phyloP scores from a whole-genome alignment of 2,888 invertebrate species.

The Temnothorax rugatulus region DNA sequence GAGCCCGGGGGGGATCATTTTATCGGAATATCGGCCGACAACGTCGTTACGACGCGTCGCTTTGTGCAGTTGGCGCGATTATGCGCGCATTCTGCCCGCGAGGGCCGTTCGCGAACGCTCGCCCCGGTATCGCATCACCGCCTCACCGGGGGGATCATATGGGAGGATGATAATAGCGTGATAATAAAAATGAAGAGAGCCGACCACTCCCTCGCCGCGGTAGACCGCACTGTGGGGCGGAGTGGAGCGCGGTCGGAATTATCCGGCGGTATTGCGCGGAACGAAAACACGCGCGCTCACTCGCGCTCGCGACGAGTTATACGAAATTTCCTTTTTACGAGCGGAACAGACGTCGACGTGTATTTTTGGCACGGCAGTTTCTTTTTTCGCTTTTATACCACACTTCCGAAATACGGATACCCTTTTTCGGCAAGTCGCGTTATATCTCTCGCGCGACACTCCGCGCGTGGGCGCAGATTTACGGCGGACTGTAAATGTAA shows the following conservation, averaged over 20 bases:
- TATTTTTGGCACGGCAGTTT: neutral
- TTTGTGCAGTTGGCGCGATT: conserved; percentile 72
- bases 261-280: conserved; percentile 1
- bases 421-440: conserved; percentile 18
- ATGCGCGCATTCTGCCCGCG: conserved; percentile 64
- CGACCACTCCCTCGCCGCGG: neutral
- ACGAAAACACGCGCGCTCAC: neutral
- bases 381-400: neutral
- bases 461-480: conserved; percentile 33
- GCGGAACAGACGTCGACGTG: conserved; percentile 28
- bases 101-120: conserved; percentile 57
- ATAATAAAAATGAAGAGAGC: conserved; percentile 69
- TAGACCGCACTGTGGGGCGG: neutral
- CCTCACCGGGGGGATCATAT: conserved; percentile 31
- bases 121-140: conserved; percentile 55
- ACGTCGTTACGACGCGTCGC: conserved; percentile 64
- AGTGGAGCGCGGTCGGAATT: neutral
- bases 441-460: conserved; percentile 15
- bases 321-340: conserved; percentile 46
- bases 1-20: conserved; percentile 59
- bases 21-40: conserved; percentile 68
- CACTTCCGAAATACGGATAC: neutral
- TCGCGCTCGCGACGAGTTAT: neutral
- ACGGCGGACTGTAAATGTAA: conserved; percentile 46
- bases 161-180: conserved; percentile 57